Base-by-base conservation (phyloP, 2,888 invertebrate genomes). In the Thera obeliscata region DNA sequence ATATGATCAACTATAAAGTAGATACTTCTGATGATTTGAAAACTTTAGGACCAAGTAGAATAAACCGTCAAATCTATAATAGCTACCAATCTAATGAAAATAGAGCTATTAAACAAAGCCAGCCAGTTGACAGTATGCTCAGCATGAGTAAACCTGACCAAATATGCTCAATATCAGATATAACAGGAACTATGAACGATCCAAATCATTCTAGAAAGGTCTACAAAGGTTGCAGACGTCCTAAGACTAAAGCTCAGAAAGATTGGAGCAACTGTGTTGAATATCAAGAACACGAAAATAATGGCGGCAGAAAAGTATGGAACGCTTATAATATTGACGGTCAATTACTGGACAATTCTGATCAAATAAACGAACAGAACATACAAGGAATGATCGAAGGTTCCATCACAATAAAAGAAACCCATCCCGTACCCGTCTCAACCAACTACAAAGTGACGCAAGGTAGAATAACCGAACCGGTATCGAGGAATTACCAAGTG, bases 1-100 rank as follows among this genome's bases (percentile, higher is more conserved):
- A 86, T 5, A 72, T 85, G 81, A 12, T 70, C 9, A 67, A 70
- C 46, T 61, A 67, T 8, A 62, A 65, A 54, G 54, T 65, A 11
- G 63, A 67, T 12, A 49, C 56, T 9, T 22, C 61, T 0, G 22
- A 11, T 38, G 55, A 67, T 33, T 6, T 52, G 4, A 46, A 11
- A 6, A 8, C 33, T 54, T 8, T 22, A 11, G 66, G 61, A 22
- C 33, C 52, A 33, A 0, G 48, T 7, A 46, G 35, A 4, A 59
- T 46, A 38, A 52, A 61, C 11, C 12, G 22, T 22, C 38, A 54
- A 6, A 55, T n/a, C 2, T 61, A 36, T 33, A 61, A n/a, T 7
- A 48, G 38, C 11, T 36, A 38, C 12, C 52, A 8, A 12, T 12
- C 35, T 2, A 41, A 41, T 33, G 33, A 58, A 3, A 50, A 38